A percentile compares a stretch with the other conserved stretches of the same genome.
These are phyloP conservation scores for Perithous albicinctus DNA, from an alignment of 2,888 invertebrate species.

Conservation along the genomic window DNA sequence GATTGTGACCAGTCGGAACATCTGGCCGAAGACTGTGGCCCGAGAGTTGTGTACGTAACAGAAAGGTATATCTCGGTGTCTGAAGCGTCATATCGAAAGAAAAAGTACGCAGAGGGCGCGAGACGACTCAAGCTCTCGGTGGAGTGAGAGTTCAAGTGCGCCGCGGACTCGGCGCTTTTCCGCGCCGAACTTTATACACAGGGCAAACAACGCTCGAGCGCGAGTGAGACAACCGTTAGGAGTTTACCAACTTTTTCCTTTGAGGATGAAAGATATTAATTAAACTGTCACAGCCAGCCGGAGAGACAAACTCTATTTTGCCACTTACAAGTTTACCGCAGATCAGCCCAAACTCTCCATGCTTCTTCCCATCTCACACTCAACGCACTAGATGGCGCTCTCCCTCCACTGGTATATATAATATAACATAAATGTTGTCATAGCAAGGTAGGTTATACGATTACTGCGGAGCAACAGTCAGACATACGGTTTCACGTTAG, in stretches of 20 bases:
- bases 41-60: background rate
- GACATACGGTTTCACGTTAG: constrained; percentile 5
- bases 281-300: constrained; percentile 83
- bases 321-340: constrained; percentile 83
- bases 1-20: constrained; percentile 54
- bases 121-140: constrained; percentile 28
- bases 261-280: constrained; percentile 84
- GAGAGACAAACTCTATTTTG: constrained; percentile 83
- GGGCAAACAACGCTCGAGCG: constrained; percentile 4
- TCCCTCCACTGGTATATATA: background rate
- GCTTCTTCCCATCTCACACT: constrained; percentile 1
- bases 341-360: constrained; percentile 65
- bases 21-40: constrained; percentile 40
- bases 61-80: constrained; percentile 5
- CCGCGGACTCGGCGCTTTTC: constrained; percentile 65
- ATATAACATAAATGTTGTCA: constrained; percentile 8
- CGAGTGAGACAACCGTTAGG: constrained; percentile 68
- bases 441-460: background rate
- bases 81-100: constrained; percentile 43
- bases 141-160: constrained; percentile 73
- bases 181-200: constrained; percentile 55
- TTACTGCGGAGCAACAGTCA: background rate
- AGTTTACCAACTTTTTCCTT: constrained; percentile 82
- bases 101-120: constrained; percentile 30
- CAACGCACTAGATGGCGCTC: background rate